Percentiles rank a stretch among this genome's conserved stretches.
Evolutionary conservation across 2,888 invertebrate species (phyloP).

Genomic region (Tenthredo amoena): DNA sequence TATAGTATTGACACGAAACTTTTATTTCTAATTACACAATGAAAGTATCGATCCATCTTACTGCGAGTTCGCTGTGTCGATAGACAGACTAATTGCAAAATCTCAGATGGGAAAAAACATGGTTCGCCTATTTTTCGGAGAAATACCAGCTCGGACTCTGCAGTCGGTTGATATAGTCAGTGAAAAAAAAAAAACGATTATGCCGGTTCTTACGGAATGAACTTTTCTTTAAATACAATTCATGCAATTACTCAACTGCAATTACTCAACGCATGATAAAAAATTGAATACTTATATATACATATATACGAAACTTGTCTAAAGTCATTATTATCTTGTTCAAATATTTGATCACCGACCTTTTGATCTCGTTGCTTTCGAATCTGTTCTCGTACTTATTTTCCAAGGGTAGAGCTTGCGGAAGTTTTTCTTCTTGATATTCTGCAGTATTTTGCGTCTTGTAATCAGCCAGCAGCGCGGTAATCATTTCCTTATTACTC

Average conservation of each 20-base stretch:
- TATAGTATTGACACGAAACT: not conserved
- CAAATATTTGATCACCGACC: slow-evolving; percentile 63
- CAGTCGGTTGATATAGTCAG: not conserved
- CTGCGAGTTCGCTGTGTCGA: not conserved
- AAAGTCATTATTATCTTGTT: not conserved
- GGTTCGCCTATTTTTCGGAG: not conserved
- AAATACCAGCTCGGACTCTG: not conserved
- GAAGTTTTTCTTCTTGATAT: slow-evolving; percentile 81
- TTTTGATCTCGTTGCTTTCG: slow-evolving; percentile 74
- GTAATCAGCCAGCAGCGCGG: slow-evolving; percentile 86
- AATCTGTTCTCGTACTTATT: slow-evolving; percentile 67
- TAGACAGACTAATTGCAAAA: slow-evolving; percentile 14
- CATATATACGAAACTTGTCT: not conserved
- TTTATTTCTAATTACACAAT: slow-evolving; percentile 36
- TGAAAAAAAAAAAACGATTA: slow-evolving; percentile 1
- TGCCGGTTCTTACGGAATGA: not conserved
- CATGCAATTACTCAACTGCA: slow-evolving; percentile 16
- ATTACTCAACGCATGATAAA: not conserved
- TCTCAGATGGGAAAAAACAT: not conserved
- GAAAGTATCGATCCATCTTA: not conserved
- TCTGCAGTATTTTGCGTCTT: slow-evolving; percentile 81
- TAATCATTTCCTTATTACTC: slow-evolving; percentile 85
- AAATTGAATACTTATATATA: not conserved
- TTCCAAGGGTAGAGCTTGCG: slow-evolving; percentile 71
- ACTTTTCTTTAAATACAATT: not conserved